Conservation (phyloP, 1,140 invertebrate genomes). For the Pachypeltis micranthus region DNA sequence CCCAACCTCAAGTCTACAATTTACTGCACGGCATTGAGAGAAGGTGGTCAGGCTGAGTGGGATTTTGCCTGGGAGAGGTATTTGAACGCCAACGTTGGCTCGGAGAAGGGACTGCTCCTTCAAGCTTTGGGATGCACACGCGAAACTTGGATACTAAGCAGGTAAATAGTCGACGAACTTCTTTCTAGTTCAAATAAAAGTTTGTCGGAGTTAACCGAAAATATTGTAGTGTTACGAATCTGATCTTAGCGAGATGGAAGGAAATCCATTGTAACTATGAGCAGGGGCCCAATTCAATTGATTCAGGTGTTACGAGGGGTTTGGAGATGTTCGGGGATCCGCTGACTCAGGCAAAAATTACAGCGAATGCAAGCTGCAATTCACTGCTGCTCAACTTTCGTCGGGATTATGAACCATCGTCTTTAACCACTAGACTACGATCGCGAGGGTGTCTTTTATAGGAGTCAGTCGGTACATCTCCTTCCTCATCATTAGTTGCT, state of each 20-base stretch:
- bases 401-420: too few species aligned
- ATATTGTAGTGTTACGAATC: neutral
- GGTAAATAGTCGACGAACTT: slow-evolving; percentile 37
- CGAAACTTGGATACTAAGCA: slow-evolving; percentile 61
- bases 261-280: neutral
- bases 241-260: neutral
- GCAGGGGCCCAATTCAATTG: neutral
- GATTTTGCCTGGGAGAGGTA: slow-evolving; percentile 71
- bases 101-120: slow-evolving; percentile 61
- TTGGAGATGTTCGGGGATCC: too few species aligned
- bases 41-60: slow-evolving; percentile 71
- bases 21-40: slow-evolving; percentile 71
- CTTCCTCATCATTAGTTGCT: too few species aligned
- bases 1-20: slow-evolving; percentile 66
- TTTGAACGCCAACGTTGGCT: slow-evolving; percentile 53
- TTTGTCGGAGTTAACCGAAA: neutral
- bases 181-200: neutral
- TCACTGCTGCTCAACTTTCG: too few species aligned
- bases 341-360: too few species aligned
- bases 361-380: too few species aligned
- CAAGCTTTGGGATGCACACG: slow-evolving; percentile 64
- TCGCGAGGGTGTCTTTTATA: too few species aligned
- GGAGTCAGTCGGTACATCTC: too few species aligned
- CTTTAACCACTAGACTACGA: too few species aligned
- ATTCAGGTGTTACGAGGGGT: too few species aligned